A percentile compares a stretch with the other conserved stretches of the same genome.
Evolutionary conservation across 1,140 invertebrate genomes (phyloP).

Genomic region (Asobara japonica): DNA sequence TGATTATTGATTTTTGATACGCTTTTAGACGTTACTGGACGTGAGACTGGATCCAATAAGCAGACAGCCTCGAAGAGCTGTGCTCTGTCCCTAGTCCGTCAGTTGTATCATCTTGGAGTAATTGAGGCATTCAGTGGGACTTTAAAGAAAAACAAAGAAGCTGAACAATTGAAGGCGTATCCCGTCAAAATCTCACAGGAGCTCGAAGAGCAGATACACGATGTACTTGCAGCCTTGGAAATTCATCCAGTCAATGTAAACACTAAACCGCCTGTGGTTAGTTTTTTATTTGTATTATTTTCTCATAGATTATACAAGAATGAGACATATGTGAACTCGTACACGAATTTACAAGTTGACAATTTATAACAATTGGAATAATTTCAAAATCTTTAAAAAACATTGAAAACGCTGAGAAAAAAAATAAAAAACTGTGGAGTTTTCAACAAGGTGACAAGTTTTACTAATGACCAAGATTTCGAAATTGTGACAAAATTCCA

Average conservation of each 20-base stretch:
- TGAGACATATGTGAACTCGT: no score
- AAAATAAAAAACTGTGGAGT: no score
- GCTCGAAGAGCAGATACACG: constrained; percentile 72
- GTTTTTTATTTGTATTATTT: no score
- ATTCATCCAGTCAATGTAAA: constrained; percentile 66
- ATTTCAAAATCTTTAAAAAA: no score
- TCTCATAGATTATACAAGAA: no score
- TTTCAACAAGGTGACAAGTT: no score
- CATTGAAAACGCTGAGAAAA: no score
- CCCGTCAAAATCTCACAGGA: constrained; percentile 79
- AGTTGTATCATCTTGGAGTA: constrained; percentile 93
- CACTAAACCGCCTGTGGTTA: background rate
- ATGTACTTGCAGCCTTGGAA: constrained; percentile 73
- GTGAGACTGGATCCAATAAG: constrained; percentile 95
- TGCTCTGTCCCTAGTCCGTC: constrained; percentile 92
- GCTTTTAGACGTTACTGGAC: constrained; percentile 77
- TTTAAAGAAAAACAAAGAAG: constrained; percentile 83
- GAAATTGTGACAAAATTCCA: no score
- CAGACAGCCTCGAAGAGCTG: constrained; percentile 96
- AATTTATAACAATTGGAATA: no score
- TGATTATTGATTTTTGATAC: background rate
- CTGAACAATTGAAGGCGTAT: constrained; percentile 81
- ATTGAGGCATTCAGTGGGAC: constrained; percentile 89
- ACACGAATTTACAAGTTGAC: no score
- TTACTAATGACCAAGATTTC: no score